phyloP scores from a whole-genome alignment of 2,797 vertebrate species.

The Tokudaia tokunoshimensis region DNA sequence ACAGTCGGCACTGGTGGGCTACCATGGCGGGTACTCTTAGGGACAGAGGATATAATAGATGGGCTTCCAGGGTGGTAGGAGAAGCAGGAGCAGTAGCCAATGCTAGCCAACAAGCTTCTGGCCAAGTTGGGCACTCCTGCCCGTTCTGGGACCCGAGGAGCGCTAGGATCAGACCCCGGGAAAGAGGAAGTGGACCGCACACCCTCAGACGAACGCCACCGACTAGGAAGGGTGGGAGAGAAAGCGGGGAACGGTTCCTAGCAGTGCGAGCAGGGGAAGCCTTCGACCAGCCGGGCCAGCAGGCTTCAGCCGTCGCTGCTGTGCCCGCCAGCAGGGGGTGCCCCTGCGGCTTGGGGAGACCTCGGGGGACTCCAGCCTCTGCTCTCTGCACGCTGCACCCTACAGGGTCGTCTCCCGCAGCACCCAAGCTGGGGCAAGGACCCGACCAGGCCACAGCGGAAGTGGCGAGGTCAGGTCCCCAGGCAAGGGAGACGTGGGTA shows the following conservation, averaged over 20 bases:
- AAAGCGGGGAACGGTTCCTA: neutral
- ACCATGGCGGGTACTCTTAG: neutral
- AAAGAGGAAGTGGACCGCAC: neutral
- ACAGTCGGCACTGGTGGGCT: neutral
- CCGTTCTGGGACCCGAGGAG: neutral
- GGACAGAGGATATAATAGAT: neutral
- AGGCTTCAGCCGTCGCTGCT: neutral
- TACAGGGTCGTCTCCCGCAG: neutral
- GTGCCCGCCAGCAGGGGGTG: constrained; percentile 73
- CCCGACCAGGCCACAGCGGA: neutral
- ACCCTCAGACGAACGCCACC: neutral
- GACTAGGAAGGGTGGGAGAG: neutral
- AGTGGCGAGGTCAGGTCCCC: neutral
- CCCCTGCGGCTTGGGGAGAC: constrained; percentile 64
- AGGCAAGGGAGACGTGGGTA: neutral
- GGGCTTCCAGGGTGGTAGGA: neutral
- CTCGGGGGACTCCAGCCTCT: neutral
- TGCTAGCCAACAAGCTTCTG: neutral
- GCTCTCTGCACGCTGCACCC: neutral
- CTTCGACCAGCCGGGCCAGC: neutral
- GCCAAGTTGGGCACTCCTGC: neutral
- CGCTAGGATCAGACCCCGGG: neutral
- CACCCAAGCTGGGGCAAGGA: neutral
- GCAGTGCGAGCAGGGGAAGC: neutral
- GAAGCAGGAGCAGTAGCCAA: neutral